These are phyloP conservation scores for Microchrysa polita DNA, from an alignment of 2,888 invertebrate species.

Conservation along the genomic window DNA sequence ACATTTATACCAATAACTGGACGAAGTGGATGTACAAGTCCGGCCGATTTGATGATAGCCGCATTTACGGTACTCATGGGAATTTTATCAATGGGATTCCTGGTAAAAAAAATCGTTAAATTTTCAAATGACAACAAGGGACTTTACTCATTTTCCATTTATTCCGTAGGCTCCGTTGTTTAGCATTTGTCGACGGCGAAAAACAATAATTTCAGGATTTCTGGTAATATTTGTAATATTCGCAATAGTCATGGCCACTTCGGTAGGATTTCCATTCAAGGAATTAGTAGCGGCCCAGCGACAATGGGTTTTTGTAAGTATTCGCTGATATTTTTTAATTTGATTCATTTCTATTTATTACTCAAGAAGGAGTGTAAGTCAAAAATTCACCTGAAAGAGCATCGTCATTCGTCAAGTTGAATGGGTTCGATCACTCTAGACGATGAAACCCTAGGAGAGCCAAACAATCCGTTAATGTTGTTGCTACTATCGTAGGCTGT, in stretches of 20 bases:
- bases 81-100: constrained; percentile 59
- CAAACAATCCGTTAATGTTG: no score
- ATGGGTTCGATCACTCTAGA: no score
- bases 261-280: constrained; percentile 69
- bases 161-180: constrained; percentile 59
- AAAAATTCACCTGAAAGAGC: no score
- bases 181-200: constrained; percentile 61
- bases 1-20: constrained; percentile 73
- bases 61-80: constrained; percentile 62
- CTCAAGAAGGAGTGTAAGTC: no score
- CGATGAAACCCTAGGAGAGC: no score
- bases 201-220: constrained; percentile 58
- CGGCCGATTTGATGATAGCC: constrained; percentile 69
- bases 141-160: not conserved
- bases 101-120: constrained; percentile 54
- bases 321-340: no score
- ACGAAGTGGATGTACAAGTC: constrained; percentile 65
- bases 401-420: no score
- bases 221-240: constrained; percentile 57
- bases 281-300: constrained; percentile 66
- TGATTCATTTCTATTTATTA: no score
- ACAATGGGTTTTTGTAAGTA: constrained; percentile 66
- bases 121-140: not conserved
- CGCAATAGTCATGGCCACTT: constrained; percentile 64
- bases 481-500: no score